These are phyloP conservation scores for Drosophila willistoni DNA, from an alignment of 1,140 invertebrate genomes.

Conservation along the genomic window DNA sequence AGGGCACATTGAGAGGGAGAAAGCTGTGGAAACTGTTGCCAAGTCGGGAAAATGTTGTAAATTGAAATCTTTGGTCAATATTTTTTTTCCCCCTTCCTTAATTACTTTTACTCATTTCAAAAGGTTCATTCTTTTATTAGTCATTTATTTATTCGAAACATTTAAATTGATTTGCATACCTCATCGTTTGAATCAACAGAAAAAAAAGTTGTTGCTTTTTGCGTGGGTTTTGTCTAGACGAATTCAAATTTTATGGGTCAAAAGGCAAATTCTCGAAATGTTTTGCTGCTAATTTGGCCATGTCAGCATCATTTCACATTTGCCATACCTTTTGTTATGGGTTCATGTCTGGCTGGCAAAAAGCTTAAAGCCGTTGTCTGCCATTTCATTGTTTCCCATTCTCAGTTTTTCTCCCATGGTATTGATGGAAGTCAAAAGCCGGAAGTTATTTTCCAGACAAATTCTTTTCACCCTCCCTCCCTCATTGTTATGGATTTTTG, in stretches of 20 bases:
- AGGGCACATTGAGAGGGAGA: too few species aligned
- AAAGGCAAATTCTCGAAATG: slow-evolving; percentile 9
- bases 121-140: background rate
- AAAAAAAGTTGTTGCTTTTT: background rate
- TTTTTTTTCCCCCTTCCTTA: background rate
- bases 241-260: slow-evolving; percentile 24
- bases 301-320: slow-evolving; percentile 40
- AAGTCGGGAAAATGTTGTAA: background rate
- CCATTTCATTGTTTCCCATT: slow-evolving; percentile 38
- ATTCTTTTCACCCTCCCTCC: background rate
- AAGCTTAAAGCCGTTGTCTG: slow-evolving; percentile 24
- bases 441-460: slow-evolving; percentile 36
- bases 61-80: slow-evolving; percentile 3
- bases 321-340: slow-evolving; percentile 1
- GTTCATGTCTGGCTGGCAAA: slow-evolving; percentile 33
- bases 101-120: background rate
- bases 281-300: slow-evolving; percentile 40
- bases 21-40: slow-evolving; percentile 8
- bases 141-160: background rate
- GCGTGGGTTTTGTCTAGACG: slow-evolving; percentile 49
- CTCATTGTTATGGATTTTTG: slow-evolving; percentile 53
- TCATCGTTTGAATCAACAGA: slow-evolving; percentile 11
- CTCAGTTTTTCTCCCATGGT: background rate
- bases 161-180: slow-evolving; percentile 4
- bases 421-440: slow-evolving; percentile 20